These are phyloP conservation scores for Caloenas nicobarica DNA, from an alignment of 2,113 vertebrate genomes.

Conservation along the genomic window DNA sequence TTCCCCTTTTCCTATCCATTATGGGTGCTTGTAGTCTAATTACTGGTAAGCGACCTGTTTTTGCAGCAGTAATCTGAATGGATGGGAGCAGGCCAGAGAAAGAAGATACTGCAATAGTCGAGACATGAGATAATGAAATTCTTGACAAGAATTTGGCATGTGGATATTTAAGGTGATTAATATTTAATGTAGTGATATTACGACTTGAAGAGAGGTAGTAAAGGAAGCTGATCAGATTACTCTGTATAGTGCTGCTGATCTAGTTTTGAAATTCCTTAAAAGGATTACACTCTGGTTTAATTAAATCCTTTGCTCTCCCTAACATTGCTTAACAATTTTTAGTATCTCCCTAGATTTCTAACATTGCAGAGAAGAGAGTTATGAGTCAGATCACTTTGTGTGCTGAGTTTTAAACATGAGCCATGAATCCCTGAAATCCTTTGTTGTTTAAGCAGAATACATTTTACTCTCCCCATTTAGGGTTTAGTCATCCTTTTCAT, in stretches of 20 bases:
- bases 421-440: slow-evolving; percentile 23
- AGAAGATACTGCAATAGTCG: not conserved
- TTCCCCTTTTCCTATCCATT: not conserved
- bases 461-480: slow-evolving; percentile 36
- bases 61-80: not conserved
- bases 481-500: slow-evolving; percentile 40
- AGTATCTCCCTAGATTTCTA: slow-evolving; percentile 45
- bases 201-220: not conserved
- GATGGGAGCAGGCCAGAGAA: not conserved
- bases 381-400: slow-evolving; percentile 49
- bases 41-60: not conserved
- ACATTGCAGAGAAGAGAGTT: not conserved
- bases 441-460: slow-evolving; percentile 43
- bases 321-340: slow-evolving; percentile 20
- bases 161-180: not conserved
- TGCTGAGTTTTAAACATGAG: slow-evolving; percentile 28
- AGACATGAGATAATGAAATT: not conserved
- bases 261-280: slow-evolving; percentile 39
- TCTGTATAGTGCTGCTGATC: not conserved
- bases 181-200: slow-evolving; percentile 2
- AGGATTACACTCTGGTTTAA: slow-evolving; percentile 11
- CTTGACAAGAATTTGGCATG: not conserved
- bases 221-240: slow-evolving; percentile 14
- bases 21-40: not conserved
- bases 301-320: slow-evolving; percentile 45